These are phyloP conservation scores for Pristionchus maxplancki DNA, from an alignment of 2,888 invertebrate genomes.

Conservation along the genomic window DNA sequence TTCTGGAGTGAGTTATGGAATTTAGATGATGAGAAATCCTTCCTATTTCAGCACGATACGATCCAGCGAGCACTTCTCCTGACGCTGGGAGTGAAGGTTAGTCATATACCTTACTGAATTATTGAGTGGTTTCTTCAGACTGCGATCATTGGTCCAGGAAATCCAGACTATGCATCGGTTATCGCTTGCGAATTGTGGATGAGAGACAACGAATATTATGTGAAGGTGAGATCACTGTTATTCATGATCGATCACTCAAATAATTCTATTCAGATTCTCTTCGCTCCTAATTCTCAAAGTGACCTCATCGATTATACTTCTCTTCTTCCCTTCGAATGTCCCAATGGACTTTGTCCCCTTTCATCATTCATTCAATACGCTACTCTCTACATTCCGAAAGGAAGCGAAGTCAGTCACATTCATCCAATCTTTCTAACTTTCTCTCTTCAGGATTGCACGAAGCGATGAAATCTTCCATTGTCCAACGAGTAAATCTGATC, in stretches of 20 bases:
- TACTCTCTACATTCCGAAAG: neutral
- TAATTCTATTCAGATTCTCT: neutral
- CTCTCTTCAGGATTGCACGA: neutral
- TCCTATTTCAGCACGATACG: slow-evolving; percentile 42
- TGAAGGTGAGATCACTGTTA: neutral
- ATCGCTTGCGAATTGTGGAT: slow-evolving; percentile 51
- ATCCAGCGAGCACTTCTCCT: neutral
- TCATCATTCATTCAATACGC: neutral
- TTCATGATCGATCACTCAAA: too few relatives aligned
- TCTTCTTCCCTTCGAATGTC: neutral
- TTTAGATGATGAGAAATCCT: neutral
- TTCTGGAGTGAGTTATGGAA: slow-evolving; percentile 52
- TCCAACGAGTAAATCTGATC: neutral
- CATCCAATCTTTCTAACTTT: too few relatives aligned
- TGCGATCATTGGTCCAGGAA: slow-evolving; percentile 2
- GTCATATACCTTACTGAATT: neutral
- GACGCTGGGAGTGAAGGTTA: slow-evolving; percentile 47
- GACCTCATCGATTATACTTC: neutral
- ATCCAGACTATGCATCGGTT: slow-evolving; percentile 52
- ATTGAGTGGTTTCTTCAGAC: neutral
- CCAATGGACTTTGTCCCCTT: neutral
- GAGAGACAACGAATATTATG: slow-evolving; percentile 43
- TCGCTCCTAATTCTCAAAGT: neutral
- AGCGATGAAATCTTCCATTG: neutral
- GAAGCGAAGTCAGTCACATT: neutral